Percentiles rank a stretch among this genome's conserved stretches.
Evolutionary conservation across 37 sponge, comb jelly and placozoan genomes (phyloP).

Genomic region (Theonella swinhoei): DNA sequence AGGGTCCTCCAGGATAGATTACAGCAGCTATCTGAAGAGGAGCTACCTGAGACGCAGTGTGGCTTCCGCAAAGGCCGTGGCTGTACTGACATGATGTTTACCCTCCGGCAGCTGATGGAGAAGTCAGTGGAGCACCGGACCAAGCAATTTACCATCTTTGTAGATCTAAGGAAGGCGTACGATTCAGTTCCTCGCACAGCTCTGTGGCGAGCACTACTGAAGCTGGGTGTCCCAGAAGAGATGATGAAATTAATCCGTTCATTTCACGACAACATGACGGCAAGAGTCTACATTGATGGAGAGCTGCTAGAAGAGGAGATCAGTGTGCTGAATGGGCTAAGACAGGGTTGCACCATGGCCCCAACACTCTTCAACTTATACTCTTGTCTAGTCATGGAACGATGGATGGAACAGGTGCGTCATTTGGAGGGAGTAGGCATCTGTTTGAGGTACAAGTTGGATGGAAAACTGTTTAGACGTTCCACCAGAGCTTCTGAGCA

Average conservation of each 20-base stretch:
- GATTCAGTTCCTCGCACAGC: constrained; percentile 19
- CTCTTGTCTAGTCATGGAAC: constrained; percentile 3
- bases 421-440: neutral
- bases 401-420: constrained; percentile 3
- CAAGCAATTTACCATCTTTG: neutral
- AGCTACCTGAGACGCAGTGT: constrained; percentile 9
- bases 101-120: constrained; percentile 21
- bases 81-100: constrained; percentile 49
- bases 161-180: constrained; percentile 32
- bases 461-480: constrained; percentile 5
- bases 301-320: constrained; percentile 13
- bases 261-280: constrained; percentile 21
- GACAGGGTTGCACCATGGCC: no score
- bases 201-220: constrained; percentile 20
- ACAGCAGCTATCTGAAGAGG: neutral
- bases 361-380: constrained; percentile 7
- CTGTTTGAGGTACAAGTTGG: neutral
- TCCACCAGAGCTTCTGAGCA: constrained; percentile 11
- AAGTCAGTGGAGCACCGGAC: constrained; percentile 14
- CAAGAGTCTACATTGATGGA: neutral
- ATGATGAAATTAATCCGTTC: neutral
- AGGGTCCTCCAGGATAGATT: neutral
- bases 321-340: no score
- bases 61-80: no score
- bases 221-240: constrained; percentile 3